Conservation (phyloP, 2,113 vertebrate species). For the Solea solea region DNA sequence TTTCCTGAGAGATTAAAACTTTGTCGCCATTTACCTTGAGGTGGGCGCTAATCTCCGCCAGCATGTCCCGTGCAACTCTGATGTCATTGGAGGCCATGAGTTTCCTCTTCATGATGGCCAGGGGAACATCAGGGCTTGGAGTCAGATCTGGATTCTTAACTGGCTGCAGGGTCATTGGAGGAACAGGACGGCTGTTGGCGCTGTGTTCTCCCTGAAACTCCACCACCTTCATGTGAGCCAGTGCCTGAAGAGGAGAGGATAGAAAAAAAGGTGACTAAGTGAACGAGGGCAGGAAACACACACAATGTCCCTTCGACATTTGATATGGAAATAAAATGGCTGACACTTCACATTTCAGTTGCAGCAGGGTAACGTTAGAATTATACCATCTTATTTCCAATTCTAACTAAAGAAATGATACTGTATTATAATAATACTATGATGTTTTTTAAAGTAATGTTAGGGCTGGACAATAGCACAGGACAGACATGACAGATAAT, state of each 20-base stretch:
- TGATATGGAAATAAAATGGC: too few species aligned
- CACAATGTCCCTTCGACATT: not conserved
- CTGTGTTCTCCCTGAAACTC: slow-evolving; percentile 88
- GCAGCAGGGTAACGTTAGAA: too few species aligned
- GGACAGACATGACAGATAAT: too few species aligned
- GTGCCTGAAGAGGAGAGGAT: slow-evolving; percentile 76
- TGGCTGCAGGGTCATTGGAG: slow-evolving; percentile 72
- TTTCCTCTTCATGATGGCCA: slow-evolving; percentile 92
- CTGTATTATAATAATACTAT: too few species aligned
- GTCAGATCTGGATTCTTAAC: slow-evolving; percentile 83
- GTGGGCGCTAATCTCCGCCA: slow-evolving; percentile 82
- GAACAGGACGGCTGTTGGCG: slow-evolving; percentile 54
- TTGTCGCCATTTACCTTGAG: slow-evolving; percentile 79
- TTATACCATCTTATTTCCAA: too few species aligned
- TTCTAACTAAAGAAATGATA: too few species aligned
- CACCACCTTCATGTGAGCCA: slow-evolving; percentile 90
- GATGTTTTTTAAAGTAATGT: too few species aligned
- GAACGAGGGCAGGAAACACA: not conserved
- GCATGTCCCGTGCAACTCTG: slow-evolving; percentile 67
- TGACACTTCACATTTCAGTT: too few species aligned
- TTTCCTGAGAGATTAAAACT: not conserved
- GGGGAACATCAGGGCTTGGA: slow-evolving; percentile 91
- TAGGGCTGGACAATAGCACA: too few species aligned
- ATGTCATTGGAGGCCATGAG: slow-evolving; percentile 88
- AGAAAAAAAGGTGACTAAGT: not conserved